phyloP scores from a whole-genome alignment of 2,113 vertebrate genomes.

The Catharus bicknelli region DNA sequence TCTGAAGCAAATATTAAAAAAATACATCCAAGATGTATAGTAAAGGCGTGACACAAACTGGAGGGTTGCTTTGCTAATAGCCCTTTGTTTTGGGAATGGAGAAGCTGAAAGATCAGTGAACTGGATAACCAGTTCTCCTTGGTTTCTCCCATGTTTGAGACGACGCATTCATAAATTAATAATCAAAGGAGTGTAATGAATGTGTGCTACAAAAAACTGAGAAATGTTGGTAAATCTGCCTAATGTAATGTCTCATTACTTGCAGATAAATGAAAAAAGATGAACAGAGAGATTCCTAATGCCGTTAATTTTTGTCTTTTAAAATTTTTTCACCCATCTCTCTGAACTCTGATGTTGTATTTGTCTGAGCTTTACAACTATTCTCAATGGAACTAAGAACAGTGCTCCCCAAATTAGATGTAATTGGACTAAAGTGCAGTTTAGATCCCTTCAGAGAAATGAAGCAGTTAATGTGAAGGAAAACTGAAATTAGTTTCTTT shows the following conservation, averaged over 20 bases:
- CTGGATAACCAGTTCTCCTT: not conserved
- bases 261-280: not conserved
- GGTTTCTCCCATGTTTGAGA: not conserved
- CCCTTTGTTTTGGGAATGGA: not conserved
- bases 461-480: slow-evolving; percentile 47
- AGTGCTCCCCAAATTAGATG: slow-evolving; percentile 24
- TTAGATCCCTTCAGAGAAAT: slow-evolving; percentile 56
- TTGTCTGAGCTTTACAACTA: slow-evolving; percentile 17
- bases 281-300: not conserved
- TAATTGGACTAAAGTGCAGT: slow-evolving; percentile 38
- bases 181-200: not conserved
- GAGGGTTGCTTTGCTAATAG: not conserved
- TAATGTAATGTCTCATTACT: not conserved
- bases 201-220: not conserved
- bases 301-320: not conserved
- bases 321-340: not conserved
- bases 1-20: not conserved
- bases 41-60: not conserved
- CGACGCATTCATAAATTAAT: not conserved
- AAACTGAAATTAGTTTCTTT: slow-evolving; percentile 51
- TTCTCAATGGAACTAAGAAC: slow-evolving; percentile 10
- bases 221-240: not conserved
- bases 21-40: not conserved
- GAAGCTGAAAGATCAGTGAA: not conserved
- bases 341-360: not conserved